A percentile compares a stretch with the other conserved stretches of the same genome.
Conservation (phyloP, 2,888 invertebrate species). For the Amiota mariae region DNA sequence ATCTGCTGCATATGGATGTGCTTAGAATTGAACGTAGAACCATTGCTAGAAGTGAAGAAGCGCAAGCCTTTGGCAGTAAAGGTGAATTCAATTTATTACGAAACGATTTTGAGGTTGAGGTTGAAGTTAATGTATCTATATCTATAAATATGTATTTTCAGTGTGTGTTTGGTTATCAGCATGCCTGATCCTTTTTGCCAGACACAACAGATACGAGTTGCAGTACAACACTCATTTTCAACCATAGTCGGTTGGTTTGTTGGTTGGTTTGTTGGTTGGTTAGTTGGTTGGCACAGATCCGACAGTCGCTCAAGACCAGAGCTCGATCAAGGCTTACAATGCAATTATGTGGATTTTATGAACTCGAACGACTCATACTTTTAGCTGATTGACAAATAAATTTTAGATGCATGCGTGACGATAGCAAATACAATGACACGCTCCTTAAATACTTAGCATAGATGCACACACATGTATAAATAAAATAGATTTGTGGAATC, state of each 20-base stretch:
- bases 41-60: constrained; percentile 26
- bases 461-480: neutral
- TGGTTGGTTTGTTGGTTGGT: neutral
- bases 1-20: constrained; percentile 49
- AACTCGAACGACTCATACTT: constrained; percentile 58
- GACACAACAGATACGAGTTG: neutral
- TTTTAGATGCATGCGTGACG: constrained; percentile 63
- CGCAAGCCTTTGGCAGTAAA: constrained; percentile 36
- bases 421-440: constrained; percentile 40
- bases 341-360: constrained; percentile 67
- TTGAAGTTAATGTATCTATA: constrained; percentile 52
- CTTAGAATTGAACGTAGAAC: constrained; percentile 63
- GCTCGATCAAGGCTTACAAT: constrained; percentile 36
- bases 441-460: neutral
- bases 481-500: neutral
- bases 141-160: constrained; percentile 18
- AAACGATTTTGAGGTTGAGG: constrained; percentile 56
- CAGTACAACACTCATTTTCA: no score
- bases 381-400: constrained; percentile 65
- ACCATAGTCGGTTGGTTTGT: neutral
- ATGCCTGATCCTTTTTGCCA: constrained; percentile 49
- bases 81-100: constrained; percentile 66
- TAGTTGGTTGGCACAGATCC: neutral
- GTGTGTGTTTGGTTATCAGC: constrained; percentile 49
- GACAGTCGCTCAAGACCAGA: neutral